Percentiles rank a stretch among this genome's conserved stretches.
phyloP scores from a whole-genome alignment of 2,888 invertebrate species.

The Eubasilissa splendida region DNA sequence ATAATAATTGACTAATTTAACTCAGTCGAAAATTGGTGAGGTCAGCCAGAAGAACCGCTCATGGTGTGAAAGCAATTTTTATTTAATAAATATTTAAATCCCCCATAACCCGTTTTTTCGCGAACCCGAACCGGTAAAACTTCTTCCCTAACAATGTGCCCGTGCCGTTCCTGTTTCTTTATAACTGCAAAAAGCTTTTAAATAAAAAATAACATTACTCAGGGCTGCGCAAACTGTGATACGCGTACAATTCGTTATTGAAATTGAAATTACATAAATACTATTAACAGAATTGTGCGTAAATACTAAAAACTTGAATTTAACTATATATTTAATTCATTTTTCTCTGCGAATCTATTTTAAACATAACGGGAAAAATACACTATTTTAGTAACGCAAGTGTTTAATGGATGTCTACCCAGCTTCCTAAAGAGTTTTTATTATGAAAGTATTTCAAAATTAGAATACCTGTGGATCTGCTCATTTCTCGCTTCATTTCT shows the following conservation, averaged over 20 bases:
- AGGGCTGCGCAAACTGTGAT: constrained; percentile 20
- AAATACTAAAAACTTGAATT: too few relatives aligned
- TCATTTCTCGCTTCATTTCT: too few relatives aligned
- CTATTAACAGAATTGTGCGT: too few relatives aligned
- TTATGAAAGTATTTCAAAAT: too few relatives aligned
- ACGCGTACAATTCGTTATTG: constrained; percentile 13
- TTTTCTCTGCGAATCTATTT: too few relatives aligned
- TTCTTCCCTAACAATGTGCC: constrained; percentile 18
- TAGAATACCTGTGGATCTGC: too few relatives aligned
- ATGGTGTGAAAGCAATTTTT: constrained; percentile 55
- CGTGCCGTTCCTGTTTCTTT: constrained; percentile 46
- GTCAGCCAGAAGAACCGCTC: constrained; percentile 52
- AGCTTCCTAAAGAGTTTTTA: too few relatives aligned
- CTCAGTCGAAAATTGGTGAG: constrained; percentile 56
- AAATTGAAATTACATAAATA: too few relatives aligned
- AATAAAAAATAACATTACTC: constrained; percentile 39
- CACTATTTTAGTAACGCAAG: too few relatives aligned
- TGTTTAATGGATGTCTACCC: too few relatives aligned
- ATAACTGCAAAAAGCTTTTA: constrained; percentile 39
- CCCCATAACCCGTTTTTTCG: constrained; percentile 49
- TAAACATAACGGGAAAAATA: too few relatives aligned
- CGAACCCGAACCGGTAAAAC: constrained; percentile 51
- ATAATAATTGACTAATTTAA: constrained; percentile 58
- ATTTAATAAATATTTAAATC: constrained; percentile 55
- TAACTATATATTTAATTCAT: too few relatives aligned